Percentiles rank a stretch among this genome's conserved stretches.
These are phyloP conservation scores for Periphyllus acericola DNA, from an alignment of 2,888 invertebrate genomes.

Conservation along the genomic window DNA sequence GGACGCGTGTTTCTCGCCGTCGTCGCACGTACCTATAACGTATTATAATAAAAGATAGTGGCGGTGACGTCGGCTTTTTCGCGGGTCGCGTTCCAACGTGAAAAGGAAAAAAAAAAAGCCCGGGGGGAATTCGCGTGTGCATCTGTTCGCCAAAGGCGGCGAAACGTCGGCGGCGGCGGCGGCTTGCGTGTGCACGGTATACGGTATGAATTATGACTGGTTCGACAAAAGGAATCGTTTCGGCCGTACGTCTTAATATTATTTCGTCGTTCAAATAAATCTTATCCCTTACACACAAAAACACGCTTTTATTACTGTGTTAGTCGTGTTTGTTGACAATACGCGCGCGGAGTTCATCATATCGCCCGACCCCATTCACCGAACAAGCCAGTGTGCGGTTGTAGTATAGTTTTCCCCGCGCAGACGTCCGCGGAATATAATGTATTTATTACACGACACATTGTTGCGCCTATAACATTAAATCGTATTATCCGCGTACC, in stretches of 20 bases:
- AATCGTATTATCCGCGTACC: neutral
- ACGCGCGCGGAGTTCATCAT: slow-evolving; percentile 50
- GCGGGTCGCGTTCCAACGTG: neutral
- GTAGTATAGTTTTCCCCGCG: slow-evolving; percentile 38
- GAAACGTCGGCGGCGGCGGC: neutral
- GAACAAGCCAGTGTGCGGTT: slow-evolving; percentile 51
- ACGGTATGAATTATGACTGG: slow-evolving; percentile 31
- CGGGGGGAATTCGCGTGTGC: slow-evolving; percentile 2
- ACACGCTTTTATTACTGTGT: slow-evolving; percentile 59
- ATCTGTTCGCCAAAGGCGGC: slow-evolving; percentile 29
- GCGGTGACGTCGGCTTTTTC: neutral
- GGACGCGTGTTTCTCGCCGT: too few species aligned
- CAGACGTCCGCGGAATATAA: slow-evolving; percentile 46
- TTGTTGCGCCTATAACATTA: slow-evolving; percentile 3
- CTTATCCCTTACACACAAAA: slow-evolving; percentile 24
- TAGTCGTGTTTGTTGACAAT: slow-evolving; percentile 56
- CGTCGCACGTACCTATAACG: too few species aligned
- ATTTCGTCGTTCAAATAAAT: slow-evolving; percentile 48
- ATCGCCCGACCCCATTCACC: slow-evolving; percentile 40
- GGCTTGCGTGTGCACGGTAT: neutral
- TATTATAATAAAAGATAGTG: too few species aligned
- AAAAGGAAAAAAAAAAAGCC: neutral
- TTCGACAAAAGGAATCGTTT: slow-evolving; percentile 39
- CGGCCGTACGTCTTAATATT: slow-evolving; percentile 59
- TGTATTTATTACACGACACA: neutral